Evolutionary conservation across 2,888 invertebrate genomes (phyloP).

Genomic region (Drosophila pseudotalamancana): DNA sequence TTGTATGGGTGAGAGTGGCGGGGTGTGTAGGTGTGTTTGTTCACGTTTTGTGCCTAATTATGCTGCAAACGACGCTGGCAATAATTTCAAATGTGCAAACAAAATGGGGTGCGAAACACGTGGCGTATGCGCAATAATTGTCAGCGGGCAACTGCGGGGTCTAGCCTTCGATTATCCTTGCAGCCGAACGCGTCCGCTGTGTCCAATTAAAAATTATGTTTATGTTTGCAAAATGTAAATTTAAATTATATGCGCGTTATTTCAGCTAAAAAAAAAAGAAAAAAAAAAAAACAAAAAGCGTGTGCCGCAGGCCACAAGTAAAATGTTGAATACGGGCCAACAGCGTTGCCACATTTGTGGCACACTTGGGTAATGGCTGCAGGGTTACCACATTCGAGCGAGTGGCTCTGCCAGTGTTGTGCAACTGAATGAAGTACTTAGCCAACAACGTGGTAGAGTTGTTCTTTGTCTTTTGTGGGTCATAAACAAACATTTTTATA

Average conservation of each 20-base stretch:
- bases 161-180: slow-evolving; percentile 45
- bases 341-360: not conserved
- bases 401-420: not conserved
- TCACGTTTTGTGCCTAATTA: slow-evolving; percentile 42
- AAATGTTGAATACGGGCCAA: slow-evolving; percentile 2
- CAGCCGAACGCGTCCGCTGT: slow-evolving; percentile 52
- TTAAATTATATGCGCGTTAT: slow-evolving; percentile 37
- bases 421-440: not conserved
- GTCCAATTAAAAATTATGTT: slow-evolving; percentile 73
- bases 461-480: no score
- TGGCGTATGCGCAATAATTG: slow-evolving; percentile 46
- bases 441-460: no score
- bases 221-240: slow-evolving; percentile 58
- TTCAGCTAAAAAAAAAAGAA: no score
- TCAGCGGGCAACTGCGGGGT: slow-evolving; percentile 11
- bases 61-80: slow-evolving; percentile 41
- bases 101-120: slow-evolving; percentile 57
- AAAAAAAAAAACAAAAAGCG: no score
- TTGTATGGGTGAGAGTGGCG: not conserved
- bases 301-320: not conserved
- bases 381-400: no score
- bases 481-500: no score
- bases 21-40: slow-evolving; percentile 1
- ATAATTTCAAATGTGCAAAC: slow-evolving; percentile 44
- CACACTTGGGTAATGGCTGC: not conserved